Evolutionary conservation across 1,140 invertebrate genomes (phyloP), one percentile per base, ranked within the genome.

Genomic region (Tribolium castaneum): DNA sequence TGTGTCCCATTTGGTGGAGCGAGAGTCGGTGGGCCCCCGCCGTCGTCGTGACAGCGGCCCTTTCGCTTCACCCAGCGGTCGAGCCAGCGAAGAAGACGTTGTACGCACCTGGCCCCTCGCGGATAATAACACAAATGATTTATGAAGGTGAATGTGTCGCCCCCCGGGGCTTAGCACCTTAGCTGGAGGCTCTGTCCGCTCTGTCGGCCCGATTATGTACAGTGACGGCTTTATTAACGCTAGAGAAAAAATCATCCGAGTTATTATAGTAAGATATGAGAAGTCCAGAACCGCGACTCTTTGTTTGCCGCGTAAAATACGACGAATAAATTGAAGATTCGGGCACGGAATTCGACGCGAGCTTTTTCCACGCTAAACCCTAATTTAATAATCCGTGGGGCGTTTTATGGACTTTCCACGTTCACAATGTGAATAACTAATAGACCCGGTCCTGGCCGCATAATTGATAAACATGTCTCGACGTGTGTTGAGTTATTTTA

Each of bases 121-220:
- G 72, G 62, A 80, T 82, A 80, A 82, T 80, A 82, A 78, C 78
- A 22, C 77, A 45, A 56, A 80, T 82, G 80, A 82, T 82, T 82
- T 82, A 82, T 82, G 78, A 76, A 79, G 66, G 35, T 56, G 73
- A 81, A 73, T 75, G 80, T 80, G 80, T 81, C 80, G 78, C 80
- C 80, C 80, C 80, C 80, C 54, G 78, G 78, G 70, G 80, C 50
- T 59, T 56, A 77, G 70, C 76, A 73, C 76, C 70, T 59, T 73
- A 73, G 71, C 71, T 73, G 25, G 71, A 51, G 71, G 71, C 71
- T 54, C 71, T 73, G 71, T 73, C 71, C 71, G 77, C 73, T 78
- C 79, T 78, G 79, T 80, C 77, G 76, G 79, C 59, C 66, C 79
- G 79, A 80, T 80, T 80, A 80, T 78, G 50, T 54, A 73, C 70